These are phyloP conservation scores for Limnephilus lunatus DNA, from an alignment of 2,888 invertebrate species.

Conservation along the genomic window DNA sequence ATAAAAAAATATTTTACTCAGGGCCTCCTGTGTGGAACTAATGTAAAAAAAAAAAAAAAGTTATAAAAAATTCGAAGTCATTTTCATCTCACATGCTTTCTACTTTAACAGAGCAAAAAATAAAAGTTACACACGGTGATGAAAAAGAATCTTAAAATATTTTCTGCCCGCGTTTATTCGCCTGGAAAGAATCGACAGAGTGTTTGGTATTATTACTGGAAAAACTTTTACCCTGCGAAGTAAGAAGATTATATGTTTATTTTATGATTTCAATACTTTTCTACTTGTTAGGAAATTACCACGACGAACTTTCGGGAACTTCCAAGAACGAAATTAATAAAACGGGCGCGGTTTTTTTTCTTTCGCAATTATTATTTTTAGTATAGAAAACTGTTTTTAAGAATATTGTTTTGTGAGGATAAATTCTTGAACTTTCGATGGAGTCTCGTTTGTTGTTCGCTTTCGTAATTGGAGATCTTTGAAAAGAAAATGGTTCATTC, in stretches of 20 bases:
- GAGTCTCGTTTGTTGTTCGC: background rate
- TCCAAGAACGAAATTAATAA: background rate
- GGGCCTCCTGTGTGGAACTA: no score
- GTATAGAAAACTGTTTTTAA: conserved; percentile 2
- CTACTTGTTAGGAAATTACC: conserved; percentile 2
- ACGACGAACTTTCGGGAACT: background rate
- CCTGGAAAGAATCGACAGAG: background rate
- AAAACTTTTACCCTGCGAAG: background rate
- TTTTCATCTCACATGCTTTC: background rate
- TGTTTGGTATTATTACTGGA: background rate
- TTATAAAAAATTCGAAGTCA: background rate
- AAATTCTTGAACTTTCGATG: background rate
- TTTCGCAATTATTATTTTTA: background rate
- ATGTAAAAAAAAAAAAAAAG: background rate
- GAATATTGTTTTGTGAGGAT: background rate
- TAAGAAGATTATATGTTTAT: background rate
- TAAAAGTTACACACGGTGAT: background rate
- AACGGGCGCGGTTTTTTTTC: background rate
- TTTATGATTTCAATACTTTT: background rate
- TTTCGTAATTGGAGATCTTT: background rate
- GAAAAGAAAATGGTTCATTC: background rate
- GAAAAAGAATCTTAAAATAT: background rate
- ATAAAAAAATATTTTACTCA: no score
- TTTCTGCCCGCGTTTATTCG: background rate
- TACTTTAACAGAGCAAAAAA: background rate